Percentiles rank a stretch among this genome's conserved stretches.
phyloP scores from a whole-genome alignment of 2,113 vertebrate species.

The Fulica atra region DNA sequence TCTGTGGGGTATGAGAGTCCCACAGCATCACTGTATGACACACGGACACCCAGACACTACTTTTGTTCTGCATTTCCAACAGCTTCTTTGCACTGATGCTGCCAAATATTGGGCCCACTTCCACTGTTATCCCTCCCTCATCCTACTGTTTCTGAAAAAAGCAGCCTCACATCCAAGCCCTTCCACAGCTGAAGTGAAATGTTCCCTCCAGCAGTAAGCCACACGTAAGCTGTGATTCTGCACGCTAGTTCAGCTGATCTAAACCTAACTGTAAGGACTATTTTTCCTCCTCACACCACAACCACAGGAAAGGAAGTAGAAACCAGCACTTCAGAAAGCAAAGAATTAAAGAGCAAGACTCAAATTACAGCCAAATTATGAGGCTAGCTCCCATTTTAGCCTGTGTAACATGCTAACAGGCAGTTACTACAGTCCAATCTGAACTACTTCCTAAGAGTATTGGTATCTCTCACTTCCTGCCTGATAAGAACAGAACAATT shows the following conservation, averaged over 20 bases:
- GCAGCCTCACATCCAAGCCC: neutral
- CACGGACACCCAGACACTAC: neutral
- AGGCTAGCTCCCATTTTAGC: neutral
- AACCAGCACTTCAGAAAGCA: neutral
- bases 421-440: neutral
- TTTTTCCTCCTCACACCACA: neutral
- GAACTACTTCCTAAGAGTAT: neutral
- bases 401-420: neutral
- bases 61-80: neutral
- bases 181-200: neutral
- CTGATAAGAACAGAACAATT: neutral
- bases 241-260: neutral
- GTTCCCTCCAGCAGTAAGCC: neutral
- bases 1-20: neutral
- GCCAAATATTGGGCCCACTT: neutral
- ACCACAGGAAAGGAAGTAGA: neutral
- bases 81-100: neutral
- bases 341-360: neutral
- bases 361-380: neutral
- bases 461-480: neutral
- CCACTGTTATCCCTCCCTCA: neutral
- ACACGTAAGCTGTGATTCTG: accelerated
- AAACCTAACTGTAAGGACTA: neutral
- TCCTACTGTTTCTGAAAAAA: neutral
- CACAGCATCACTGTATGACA: neutral